phyloP scores from a whole-genome alignment of 2,113 vertebrate genomes.

The Varanus komodoensis region DNA sequence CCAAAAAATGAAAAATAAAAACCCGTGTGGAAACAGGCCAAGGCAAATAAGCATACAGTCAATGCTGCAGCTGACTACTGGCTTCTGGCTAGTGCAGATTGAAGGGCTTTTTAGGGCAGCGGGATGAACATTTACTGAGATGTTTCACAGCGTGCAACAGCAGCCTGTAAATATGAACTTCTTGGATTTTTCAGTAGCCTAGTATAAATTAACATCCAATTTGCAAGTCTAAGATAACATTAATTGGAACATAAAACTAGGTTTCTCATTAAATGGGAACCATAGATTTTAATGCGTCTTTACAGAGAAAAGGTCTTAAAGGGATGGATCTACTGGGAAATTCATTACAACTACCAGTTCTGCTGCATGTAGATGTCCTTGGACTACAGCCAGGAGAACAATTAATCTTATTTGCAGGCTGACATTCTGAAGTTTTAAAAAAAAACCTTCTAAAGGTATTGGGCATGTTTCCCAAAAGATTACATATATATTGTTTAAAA shows the following conservation, averaged over 20 bases:
- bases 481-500: not conserved
- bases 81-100: not conserved
- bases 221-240: not conserved
- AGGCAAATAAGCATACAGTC: not conserved
- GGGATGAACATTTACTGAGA: not conserved
- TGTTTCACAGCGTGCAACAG: not conserved
- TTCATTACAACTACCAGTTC: constrained; percentile 1
- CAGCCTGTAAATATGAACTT: constrained; percentile 9
- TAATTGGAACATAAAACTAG: constrained; percentile 4
- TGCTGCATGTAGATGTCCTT: constrained; percentile 29
- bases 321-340: constrained; percentile 34
- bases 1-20: not conserved
- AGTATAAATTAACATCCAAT: constrained; percentile 30
- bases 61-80: not conserved
- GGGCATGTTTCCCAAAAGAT: not conserved
- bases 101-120: not conserved
- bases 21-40: not conserved
- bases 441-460: not conserved
- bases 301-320: not conserved
- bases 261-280: not conserved
- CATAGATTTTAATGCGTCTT: constrained; percentile 3
- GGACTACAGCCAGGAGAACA: constrained; percentile 21
- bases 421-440: constrained; percentile 20
- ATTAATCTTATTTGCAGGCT: constrained; percentile 9
- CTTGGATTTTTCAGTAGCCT: not conserved